phyloP scores from a whole-genome alignment of 2,888 invertebrate genomes.

The Conchocele bisecta region DNA sequence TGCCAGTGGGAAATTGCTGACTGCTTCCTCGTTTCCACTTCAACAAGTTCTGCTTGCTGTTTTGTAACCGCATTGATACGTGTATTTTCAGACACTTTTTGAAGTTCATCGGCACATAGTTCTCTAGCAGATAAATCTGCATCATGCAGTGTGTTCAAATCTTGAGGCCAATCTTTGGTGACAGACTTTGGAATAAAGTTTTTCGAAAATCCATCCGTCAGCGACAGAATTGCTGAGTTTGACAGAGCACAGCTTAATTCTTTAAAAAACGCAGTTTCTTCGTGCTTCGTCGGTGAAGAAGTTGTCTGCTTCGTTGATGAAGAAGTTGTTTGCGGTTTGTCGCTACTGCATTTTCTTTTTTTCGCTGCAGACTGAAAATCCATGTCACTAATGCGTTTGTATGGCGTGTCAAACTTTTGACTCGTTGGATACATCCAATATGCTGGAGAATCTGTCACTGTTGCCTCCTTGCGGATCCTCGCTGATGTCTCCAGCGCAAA shows the following conservation, averaged over 20 bases:
- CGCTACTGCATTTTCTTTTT: slow-evolving; percentile 2
- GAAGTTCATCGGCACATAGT: slow-evolving; percentile 1
- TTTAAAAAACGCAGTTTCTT: background rate
- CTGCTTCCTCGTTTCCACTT: slow-evolving; percentile 16
- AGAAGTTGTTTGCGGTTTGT: background rate
- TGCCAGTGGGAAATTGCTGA: slow-evolving; percentile 13
- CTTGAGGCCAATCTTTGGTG: background rate
- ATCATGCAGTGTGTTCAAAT: background rate
- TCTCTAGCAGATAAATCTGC: background rate
- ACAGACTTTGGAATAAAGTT: slow-evolving; percentile 2
- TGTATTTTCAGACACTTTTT: background rate
- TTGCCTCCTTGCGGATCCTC: background rate
- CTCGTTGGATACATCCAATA: slow-evolving; percentile 19
- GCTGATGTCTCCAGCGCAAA: slow-evolving; percentile 23
- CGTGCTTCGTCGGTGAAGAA: slow-evolving; percentile 17
- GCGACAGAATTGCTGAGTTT: slow-evolving; percentile 1
- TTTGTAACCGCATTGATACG: slow-evolving; percentile 7
- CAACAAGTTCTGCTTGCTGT: slow-evolving; percentile 1
- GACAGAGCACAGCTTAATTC: background rate
- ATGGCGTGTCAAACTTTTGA: slow-evolving; percentile 12
- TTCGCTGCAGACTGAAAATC: slow-evolving; percentile 17
- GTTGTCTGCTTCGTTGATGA: background rate
- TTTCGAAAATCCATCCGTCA: background rate
- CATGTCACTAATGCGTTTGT: slow-evolving; percentile 15
- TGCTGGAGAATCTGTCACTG: slow-evolving; percentile 7